phyloP scores from a whole-genome alignment of 2,888 invertebrate genomes.

The Pseudococcus jackbeardsleyi region DNA sequence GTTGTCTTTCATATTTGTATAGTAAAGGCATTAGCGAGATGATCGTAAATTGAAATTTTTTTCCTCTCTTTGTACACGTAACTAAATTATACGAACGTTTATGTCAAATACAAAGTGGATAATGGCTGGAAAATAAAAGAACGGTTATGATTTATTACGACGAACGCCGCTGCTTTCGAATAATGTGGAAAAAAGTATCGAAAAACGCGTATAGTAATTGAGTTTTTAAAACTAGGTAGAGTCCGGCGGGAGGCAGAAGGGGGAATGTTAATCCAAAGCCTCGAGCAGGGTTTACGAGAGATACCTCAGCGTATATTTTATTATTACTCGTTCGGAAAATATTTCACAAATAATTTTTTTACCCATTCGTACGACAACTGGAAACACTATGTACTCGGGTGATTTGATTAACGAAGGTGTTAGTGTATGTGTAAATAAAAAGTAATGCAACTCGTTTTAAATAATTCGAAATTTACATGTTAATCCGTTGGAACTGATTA shows the following conservation, averaged over 20 bases:
- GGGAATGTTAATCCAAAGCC: constrained; percentile 11
- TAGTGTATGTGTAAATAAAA: not conserved
- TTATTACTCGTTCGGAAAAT: constrained; percentile 1
- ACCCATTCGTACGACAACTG: not conserved
- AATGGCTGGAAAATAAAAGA: constrained; percentile 42
- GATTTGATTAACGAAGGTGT: not conserved
- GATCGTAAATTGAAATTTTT: constrained; percentile 42
- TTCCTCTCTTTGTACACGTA: not conserved
- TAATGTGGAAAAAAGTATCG: constrained; percentile 43
- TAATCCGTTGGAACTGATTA: constrained; percentile 35
- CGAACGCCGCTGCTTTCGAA: constrained; percentile 28
- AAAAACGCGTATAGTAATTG: constrained; percentile 29
- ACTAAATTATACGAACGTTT: constrained; percentile 31
- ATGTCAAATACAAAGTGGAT: constrained; percentile 49
- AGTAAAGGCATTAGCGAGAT: not conserved
- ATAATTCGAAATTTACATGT: constrained; percentile 36
- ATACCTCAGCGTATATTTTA: constrained; percentile 14
- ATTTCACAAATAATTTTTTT: constrained; percentile 33
- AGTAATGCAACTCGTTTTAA: constrained; percentile 2
- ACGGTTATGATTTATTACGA: constrained; percentile 36
- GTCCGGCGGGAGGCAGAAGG: not conserved
- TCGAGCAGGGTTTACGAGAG: not conserved
- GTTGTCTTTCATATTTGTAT: not conserved
- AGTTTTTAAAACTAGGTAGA: constrained; percentile 15
- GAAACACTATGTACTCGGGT: constrained; percentile 31